phyloP scores from a whole-genome alignment of 1,140 invertebrate species.

The Adoxophyes honmai region DNA sequence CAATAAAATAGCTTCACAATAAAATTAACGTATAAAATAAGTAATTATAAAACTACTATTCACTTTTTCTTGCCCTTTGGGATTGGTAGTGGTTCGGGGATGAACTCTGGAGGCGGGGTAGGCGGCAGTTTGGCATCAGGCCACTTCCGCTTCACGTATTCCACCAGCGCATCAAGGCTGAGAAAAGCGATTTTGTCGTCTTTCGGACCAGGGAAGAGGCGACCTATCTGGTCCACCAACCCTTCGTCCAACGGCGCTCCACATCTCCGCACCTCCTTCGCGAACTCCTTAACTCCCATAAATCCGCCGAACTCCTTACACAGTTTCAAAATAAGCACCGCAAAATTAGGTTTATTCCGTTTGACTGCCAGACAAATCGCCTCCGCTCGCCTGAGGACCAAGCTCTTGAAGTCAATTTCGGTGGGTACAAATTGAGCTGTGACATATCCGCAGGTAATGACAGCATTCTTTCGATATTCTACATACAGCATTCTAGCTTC shows the following conservation, averaged over 20 bases:
- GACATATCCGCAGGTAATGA: slow-evolving; percentile 34
- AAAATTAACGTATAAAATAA: neutral
- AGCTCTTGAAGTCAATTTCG: too few relatives aligned
- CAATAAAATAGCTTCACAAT: neutral
- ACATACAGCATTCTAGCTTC: too few relatives aligned
- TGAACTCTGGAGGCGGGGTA: slow-evolving; percentile 33
- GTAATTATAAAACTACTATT: slow-evolving; percentile 9
- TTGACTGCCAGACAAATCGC: too few relatives aligned
- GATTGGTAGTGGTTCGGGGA: slow-evolving; percentile 5
- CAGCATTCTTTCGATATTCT: slow-evolving; percentile 36
- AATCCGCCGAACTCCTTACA: slow-evolving; percentile 23
- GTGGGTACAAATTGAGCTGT: neutral
- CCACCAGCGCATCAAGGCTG: slow-evolving; percentile 26
- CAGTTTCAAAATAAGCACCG: slow-evolving; percentile 28
- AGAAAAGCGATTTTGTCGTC: slow-evolving; percentile 31
- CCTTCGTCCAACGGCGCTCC: slow-evolving; percentile 31
- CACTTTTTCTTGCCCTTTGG: slow-evolving; percentile 6
- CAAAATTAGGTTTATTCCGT: neutral
- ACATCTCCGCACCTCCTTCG: slow-evolving; percentile 16
- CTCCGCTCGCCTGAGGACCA: too few relatives aligned
- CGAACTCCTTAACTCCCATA: slow-evolving; percentile 32
- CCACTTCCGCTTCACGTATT: slow-evolving; percentile 42
- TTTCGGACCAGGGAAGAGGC: slow-evolving; percentile 28
- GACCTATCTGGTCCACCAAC: slow-evolving; percentile 24
- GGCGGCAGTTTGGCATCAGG: slow-evolving; percentile 43